Base-by-base conservation (phyloP, 2,888 invertebrate genomes). In the Apodemia mormo region DNA sequence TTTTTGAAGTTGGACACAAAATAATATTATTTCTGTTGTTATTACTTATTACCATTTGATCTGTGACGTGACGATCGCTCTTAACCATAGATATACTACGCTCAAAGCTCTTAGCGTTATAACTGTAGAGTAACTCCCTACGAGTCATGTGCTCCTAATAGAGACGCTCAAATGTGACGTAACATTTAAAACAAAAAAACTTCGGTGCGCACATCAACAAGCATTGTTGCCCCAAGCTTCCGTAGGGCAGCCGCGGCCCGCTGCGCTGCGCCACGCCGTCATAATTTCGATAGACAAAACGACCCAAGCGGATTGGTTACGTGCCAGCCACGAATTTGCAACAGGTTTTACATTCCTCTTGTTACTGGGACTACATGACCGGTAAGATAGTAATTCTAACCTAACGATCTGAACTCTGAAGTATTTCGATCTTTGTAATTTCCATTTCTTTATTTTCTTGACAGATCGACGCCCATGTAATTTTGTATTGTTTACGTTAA, bases 151-250 rank as follows among this genome's bases (percentile, higher is more conserved):
- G 68, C 9, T 72, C 86, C 78, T 87, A 79, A 85, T 89, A 80
- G 74, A 76, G 78, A 80, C 78, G 78, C 81, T 83, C 80, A 85
- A 86, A 80, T 82, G 79, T 85, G 87, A 88, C 88, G 89, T 88
- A 89, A 89, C 87, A 80, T 82, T 80, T 76, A 74, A 75, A 71
- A 71, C 30, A n/a, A 71, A 71, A 68, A 70, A 67, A 69, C 66
- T 69, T 52, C 14, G 14, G 14, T n/a, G 70, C 52, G 5, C 22
- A 74, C 74, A 70, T 70, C 30, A 14, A 71, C 70, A 68, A 70
- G 65, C 67, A 64, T 69, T 49, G 4, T 49, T 40, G 12, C 10
- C 14, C n/a, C n/a, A 14, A 52, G 52, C 52, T 52, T n/a, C 2
- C 52, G n/a, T n/a, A 22, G 22, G 22, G 22, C 22, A 22, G 22